Conservation (phyloP, 1,140 invertebrate genomes). For the Macrobrachium rosenbergii region DNA sequence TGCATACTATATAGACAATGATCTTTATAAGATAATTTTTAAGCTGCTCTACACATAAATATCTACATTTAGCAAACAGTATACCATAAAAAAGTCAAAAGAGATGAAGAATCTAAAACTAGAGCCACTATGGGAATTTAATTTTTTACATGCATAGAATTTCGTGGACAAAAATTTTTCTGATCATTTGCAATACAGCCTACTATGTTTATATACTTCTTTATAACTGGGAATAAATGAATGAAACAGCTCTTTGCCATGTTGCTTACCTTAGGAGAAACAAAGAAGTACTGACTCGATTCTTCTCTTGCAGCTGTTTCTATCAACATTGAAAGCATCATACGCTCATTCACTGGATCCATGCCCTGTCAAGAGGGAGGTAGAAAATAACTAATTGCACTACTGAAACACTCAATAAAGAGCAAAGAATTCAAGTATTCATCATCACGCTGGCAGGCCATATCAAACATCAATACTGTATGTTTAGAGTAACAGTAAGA, state of each 20-base stretch:
- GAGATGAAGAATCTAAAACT: no score
- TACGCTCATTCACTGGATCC: slow-evolving; percentile 90
- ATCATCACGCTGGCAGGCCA: background rate
- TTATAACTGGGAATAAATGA: background rate
- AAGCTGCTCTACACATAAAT: no score
- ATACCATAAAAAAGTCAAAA: no score
- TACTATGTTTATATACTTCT: no score
- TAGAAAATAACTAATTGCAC: background rate
- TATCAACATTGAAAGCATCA: slow-evolving; percentile 89
- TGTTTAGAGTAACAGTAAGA: background rate
- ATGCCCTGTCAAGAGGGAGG: slow-evolving; percentile 79
- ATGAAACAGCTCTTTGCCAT: background rate
- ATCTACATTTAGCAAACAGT: no score
- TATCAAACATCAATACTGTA: background rate
- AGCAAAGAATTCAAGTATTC: no score
- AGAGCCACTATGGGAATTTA: no score
- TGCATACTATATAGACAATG: no score
- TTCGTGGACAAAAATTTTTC: no score
- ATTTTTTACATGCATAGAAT: no score
- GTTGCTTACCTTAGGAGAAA: slow-evolving; percentile 87
- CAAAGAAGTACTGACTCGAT: slow-evolving; percentile 89
- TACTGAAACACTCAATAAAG: no score
- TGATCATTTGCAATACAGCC: background rate
- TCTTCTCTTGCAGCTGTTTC: slow-evolving; percentile 79
- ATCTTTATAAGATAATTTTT: no score